Evolutionary conservation across 92 coral and sea anemone species (phyloP).

Genomic region (Zoanthus sociatus): DNA sequence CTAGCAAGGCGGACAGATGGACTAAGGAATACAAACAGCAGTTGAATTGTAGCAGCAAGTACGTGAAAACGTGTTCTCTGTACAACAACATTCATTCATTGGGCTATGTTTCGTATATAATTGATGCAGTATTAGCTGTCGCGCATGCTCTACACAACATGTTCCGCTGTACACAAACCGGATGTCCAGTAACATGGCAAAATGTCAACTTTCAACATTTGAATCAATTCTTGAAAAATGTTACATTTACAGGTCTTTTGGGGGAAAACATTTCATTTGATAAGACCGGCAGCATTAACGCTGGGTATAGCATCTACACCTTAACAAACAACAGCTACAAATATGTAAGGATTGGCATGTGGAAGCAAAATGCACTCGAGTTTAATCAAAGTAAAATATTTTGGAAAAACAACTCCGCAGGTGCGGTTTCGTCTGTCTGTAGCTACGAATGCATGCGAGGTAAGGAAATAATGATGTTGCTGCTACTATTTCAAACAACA

Average conservation of each 20-base stretch:
- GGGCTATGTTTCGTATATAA: constrained; percentile 75
- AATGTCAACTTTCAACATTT: constrained; percentile 52
- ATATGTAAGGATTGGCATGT: constrained; percentile 56
- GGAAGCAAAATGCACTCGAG: constrained; percentile 41
- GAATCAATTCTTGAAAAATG: constrained; percentile 56
- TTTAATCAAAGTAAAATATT: constrained; percentile 13
- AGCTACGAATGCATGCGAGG: constrained; percentile 65
- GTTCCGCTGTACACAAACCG: constrained; percentile 60
- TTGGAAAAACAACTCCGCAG: constrained; percentile 9
- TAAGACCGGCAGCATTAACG: constrained; percentile 53
- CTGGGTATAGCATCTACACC: constrained; percentile 57
- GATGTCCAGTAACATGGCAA: constrained; percentile 41
- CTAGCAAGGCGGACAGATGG: constrained; percentile 45
- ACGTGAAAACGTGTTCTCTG: constrained; percentile 15
- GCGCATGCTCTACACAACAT: constrained; percentile 81
- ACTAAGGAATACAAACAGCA: constrained; percentile 40
- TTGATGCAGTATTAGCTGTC: constrained; percentile 79
- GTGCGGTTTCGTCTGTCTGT: constrained; percentile 57
- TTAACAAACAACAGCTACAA: constrained; percentile 36
- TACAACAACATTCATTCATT: constrained; percentile 53
- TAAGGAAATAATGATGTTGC: neutral
- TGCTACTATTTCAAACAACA: too few species aligned
- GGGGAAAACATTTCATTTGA: constrained; percentile 50
- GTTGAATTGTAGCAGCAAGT: constrained; percentile 19
- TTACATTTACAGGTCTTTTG: constrained; percentile 59